Percentiles rank a stretch among this genome's conserved stretches.
Evolutionary conservation across 92 coral and sea anemone species (phyloP).

Genomic region (Zoanthus solanderi): DNA sequence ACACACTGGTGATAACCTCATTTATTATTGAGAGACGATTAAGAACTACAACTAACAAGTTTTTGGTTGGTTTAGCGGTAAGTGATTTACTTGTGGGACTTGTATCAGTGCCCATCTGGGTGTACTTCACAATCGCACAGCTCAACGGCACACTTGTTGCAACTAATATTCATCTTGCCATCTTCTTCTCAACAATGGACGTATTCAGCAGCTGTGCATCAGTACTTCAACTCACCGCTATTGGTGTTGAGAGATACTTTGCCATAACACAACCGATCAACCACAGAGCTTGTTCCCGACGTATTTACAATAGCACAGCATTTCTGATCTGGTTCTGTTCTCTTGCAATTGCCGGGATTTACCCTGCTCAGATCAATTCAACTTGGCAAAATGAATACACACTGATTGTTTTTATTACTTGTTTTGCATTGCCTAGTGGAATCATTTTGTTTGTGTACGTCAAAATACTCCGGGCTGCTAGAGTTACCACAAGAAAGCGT

Average conservation of each 20-base stretch:
- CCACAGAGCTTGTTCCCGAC: constrained; percentile 55
- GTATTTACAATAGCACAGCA: constrained; percentile 61
- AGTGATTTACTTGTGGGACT: constrained; percentile 63
- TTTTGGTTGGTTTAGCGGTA: constrained; percentile 60
- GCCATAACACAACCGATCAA: constrained; percentile 73
- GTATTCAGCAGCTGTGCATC: constrained; percentile 81
- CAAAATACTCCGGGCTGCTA: constrained; percentile 65
- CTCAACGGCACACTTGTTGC: constrained; percentile 43
- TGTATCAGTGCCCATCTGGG: constrained; percentile 61
- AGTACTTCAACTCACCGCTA: constrained; percentile 75
- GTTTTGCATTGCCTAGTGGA: constrained; percentile 62
- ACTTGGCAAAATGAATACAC: constrained; percentile 38
- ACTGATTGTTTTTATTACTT: constrained; percentile 50
- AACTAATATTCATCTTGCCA: constrained; percentile 44
- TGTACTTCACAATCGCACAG: constrained; percentile 48
- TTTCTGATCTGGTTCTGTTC: constrained; percentile 69
- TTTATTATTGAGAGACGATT: constrained; percentile 42
- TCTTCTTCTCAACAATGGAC: constrained; percentile 76
- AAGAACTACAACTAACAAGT: constrained; percentile 52
- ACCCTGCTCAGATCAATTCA: constrained; percentile 51
- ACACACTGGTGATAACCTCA: constrained; percentile 55
- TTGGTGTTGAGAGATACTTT: constrained; percentile 73
- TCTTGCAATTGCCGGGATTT: constrained; percentile 64
- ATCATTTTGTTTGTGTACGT: constrained; percentile 65
- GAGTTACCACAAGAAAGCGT: constrained; percentile 56